Base-by-base conservation (phyloP, 2,113 vertebrate species). In the Podilymbus podiceps region DNA sequence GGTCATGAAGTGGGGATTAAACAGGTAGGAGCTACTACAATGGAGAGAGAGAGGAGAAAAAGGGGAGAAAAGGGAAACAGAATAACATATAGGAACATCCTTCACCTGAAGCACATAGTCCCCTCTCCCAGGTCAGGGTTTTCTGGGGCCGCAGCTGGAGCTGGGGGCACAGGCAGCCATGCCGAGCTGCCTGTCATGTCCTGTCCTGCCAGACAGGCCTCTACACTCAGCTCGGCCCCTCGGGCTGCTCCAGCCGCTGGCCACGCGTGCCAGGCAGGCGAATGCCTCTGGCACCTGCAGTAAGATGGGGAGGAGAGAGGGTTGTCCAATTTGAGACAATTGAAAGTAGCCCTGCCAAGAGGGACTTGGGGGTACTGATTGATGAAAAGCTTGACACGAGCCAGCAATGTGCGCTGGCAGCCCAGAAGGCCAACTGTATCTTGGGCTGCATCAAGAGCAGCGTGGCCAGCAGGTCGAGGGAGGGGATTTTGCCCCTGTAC, bases 1-100 rank as follows among this genome's bases (percentile, higher is more conserved):
- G 0, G 6, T 38, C 31, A 71, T 0, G 0, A 58, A 17, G 19
- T 1, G 0, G 28, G 35, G 38, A 40, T 52, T 47, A 77, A 77
- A 59, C 1, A 2, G 46, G 27, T 52, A 77, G 24, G 28, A 46
- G 38, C n/a, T 46, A 52, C 20, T 72, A 35, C 24, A 47, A 6
- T 17, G 52, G 40, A 60, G 24, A 12, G 6, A 74, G 47, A 16
- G 5, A 68, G 14, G 10, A 62, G 11, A 46, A 69, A 52, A 68
- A 77, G 11, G 22, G 12, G 23, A 87, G 50, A 64, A 23, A 88
- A 88, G 13, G 33, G 16, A 40, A 83, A 53, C 6, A 33, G 12
- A 64, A 27, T 27, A 35, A 47, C 12, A 35, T 23, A 21, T 5
- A 72, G 17, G 58, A 66, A 58, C 53, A 56, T 28, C 7, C 4